A percentile compares a stretch with the other conserved stretches of the same genome.
Evolutionary conservation across 2,113 vertebrate species (phyloP).

Genomic region (Thomomys bottae): DNA sequence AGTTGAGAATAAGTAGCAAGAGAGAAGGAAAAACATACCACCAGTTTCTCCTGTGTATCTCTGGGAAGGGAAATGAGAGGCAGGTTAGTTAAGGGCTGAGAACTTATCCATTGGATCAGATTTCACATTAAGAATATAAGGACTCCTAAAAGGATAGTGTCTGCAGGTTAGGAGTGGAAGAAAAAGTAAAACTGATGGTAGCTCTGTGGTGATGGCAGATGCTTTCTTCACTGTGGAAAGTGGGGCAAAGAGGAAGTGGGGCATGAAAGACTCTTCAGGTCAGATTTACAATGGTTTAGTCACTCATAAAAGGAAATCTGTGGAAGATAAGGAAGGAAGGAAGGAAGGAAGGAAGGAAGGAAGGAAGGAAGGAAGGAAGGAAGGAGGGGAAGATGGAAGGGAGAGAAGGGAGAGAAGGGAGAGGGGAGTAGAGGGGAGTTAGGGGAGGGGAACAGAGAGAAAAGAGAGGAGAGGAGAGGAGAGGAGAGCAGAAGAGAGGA

Average conservation of each 20-base stretch:
- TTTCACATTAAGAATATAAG: neutral
- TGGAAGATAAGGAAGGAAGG: neutral
- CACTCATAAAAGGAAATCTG: neutral
- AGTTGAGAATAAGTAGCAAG: neutral
- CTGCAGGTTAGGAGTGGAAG: neutral
- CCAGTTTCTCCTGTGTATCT: neutral
- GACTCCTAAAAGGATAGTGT: neutral
- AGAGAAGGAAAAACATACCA: neutral
- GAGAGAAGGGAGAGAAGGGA: too few species aligned
- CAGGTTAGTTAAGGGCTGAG: neutral
- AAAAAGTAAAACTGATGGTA: neutral
- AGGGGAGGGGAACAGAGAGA: too few species aligned
- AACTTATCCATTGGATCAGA: too few species aligned
- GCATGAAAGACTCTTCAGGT: too few species aligned
- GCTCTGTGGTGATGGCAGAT: rapidly evolving
- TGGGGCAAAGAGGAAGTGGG: neutral
- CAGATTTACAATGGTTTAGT: neutral
- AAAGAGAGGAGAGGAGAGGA: too few species aligned
- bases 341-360: neutral
- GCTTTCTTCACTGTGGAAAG: neutral
- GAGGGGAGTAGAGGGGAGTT: too few species aligned
- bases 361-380: neutral
- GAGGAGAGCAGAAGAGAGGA: too few species aligned
- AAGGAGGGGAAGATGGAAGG: too few species aligned
- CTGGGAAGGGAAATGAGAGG: neutral